A percentile compares a stretch with the other conserved stretches of the same genome.
phyloP scores from a whole-genome alignment of 1,140 invertebrate species.

The Protaetia brevitarsis region DNA sequence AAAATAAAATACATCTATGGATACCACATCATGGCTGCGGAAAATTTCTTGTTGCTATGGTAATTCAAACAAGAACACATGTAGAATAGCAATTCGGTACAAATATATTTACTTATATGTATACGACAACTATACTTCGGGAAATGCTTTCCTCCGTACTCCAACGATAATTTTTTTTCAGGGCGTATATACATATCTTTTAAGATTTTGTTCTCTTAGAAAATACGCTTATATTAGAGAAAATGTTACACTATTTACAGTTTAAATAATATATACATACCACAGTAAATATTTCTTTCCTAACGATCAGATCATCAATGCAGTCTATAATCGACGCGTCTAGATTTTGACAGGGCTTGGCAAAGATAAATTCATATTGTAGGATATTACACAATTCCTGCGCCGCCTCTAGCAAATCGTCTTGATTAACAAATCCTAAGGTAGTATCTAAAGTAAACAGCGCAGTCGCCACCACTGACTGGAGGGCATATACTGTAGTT shows the following conservation, averaged over 20 bases:
- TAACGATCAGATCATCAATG: conserved; percentile 55
- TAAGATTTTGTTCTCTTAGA: too few species aligned
- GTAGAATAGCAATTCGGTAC: too few species aligned
- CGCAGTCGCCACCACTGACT: conserved; percentile 71
- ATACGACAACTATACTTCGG: too few species aligned
- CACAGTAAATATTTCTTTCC: conserved; percentile 53
- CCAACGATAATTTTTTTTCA: too few species aligned
- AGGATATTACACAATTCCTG: conserved; percentile 72
- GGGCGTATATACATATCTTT: too few species aligned
- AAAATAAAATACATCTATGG: too few species aligned
- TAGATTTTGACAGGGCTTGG: conserved; percentile 70
- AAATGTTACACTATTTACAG: not conserved
- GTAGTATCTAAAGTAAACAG: conserved; percentile 49
- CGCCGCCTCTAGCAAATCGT: conserved; percentile 55
- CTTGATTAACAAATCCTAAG: conserved; percentile 47
- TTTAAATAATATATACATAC: conserved; percentile 43
- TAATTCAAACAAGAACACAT: too few species aligned
- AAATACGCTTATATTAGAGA: not conserved
- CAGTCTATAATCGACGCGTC: conserved; percentile 58
- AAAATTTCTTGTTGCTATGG: too few species aligned
- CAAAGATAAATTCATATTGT: conserved; percentile 81
- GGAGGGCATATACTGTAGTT: conserved; percentile 71
- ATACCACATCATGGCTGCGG: too few species aligned
- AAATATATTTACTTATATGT: too few species aligned
- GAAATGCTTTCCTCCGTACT: too few species aligned